Percentiles rank a stretch among this genome's conserved stretches.
Conservation (phyloP, 2,113 vertebrate genomes). For the Strigops habroptila region DNA sequence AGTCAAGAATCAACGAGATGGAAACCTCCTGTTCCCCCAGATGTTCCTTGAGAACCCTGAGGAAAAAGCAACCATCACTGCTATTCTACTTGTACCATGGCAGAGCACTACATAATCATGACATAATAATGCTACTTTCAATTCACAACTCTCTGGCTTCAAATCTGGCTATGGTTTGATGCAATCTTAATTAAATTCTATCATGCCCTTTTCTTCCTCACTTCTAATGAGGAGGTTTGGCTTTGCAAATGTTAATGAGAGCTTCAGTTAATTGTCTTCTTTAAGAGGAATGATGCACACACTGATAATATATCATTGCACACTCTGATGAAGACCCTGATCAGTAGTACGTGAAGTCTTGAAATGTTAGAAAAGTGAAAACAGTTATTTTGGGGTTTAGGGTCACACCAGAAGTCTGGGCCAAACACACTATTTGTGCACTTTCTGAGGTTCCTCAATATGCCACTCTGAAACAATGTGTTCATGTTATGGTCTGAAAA, state of each 20-base stretch:
- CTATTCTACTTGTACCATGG: neutral
- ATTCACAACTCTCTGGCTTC: neutral
- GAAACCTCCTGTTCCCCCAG: conserved; percentile 97
- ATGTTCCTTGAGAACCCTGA: conserved; percentile 91
- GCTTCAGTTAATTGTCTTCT: conserved; percentile 65
- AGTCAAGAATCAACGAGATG: conserved; percentile 92
- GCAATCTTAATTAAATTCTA: conserved; percentile 70
- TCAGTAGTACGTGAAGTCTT: neutral
- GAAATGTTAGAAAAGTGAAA: neutral
- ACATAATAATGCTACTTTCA: conserved; percentile 1
- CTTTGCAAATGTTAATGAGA: conserved; percentile 69
- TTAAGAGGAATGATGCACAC: conserved; percentile 42
- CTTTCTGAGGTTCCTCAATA: neutral
- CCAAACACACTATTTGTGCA: neutral
- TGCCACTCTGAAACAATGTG: neutral
- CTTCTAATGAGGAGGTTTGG: conserved; percentile 64
- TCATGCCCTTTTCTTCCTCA: conserved; percentile 53
- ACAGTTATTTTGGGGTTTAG: neutral
- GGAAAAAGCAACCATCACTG: neutral
- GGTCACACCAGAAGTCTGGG: neutral
- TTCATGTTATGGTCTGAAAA: neutral
- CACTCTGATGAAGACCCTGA: conserved; percentile 40
- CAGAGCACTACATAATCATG: conserved; percentile 10
- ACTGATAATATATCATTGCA: conserved; percentile 20
- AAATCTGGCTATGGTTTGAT: conserved; percentile 49